phyloP scores from a whole-genome alignment of 2,797 vertebrate genomes.

The Scarus forsteni region DNA sequence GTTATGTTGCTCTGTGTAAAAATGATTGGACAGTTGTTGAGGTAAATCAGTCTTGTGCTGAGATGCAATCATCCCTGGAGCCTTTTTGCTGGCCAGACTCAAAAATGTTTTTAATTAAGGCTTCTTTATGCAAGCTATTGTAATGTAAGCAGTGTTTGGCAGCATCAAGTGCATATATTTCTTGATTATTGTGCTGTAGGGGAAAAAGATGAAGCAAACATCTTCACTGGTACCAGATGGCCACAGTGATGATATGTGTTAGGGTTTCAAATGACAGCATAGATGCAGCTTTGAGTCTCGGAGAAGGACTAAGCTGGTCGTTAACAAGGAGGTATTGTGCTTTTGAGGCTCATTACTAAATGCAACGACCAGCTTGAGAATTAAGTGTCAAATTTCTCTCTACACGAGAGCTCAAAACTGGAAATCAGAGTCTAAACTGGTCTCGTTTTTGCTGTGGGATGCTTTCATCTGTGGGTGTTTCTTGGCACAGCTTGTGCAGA shows the following conservation, averaged over 20 bases:
- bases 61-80: not conserved
- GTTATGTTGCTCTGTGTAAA: not conserved
- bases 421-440: slow-evolving; percentile 33
- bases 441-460: slow-evolving; percentile 32
- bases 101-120: slow-evolving; percentile 31
- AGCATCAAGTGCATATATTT: slow-evolving; percentile 18
- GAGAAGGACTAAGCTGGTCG: slow-evolving; percentile 37
- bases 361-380: slow-evolving; percentile 45
- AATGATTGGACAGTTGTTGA: not conserved
- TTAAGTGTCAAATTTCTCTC: slow-evolving; percentile 29
- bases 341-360: slow-evolving; percentile 52
- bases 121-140: slow-evolving; percentile 20
- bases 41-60: not conserved
- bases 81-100: not conserved
- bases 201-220: slow-evolving; percentile 48
- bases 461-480: slow-evolving; percentile 47
- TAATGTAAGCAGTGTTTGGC: slow-evolving; percentile 37
- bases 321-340: slow-evolving; percentile 62
- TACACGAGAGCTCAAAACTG: slow-evolving; percentile 26
- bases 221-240: slow-evolving; percentile 58
- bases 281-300: slow-evolving; percentile 40
- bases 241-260: slow-evolving; percentile 54
- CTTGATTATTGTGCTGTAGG: slow-evolving; percentile 24
- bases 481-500: slow-evolving; percentile 15
- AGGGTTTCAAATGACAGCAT: slow-evolving; percentile 45